Evolutionary conservation across 2,888 invertebrate genomes (phyloP).

Genomic region (Drosophila leonis): DNA sequence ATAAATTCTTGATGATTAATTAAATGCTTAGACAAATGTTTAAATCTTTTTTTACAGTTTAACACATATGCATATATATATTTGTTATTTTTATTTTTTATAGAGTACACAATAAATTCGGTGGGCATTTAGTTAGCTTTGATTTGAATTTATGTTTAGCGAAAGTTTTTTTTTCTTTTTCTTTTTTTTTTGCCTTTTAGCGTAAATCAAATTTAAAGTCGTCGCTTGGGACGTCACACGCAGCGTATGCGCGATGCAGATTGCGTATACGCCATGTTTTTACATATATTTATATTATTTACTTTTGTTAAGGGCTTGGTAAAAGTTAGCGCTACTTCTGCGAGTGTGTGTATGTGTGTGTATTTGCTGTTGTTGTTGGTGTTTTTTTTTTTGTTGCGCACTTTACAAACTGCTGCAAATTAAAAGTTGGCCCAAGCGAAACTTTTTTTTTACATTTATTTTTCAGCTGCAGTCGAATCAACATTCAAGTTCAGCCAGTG

Average conservation of each 20-base stretch:
- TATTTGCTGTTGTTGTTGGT: neutral
- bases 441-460: constrained; percentile 36
- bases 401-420: constrained; percentile 51
- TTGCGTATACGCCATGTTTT: constrained; percentile 59
- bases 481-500: constrained; percentile 22
- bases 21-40: constrained; percentile 28
- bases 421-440: constrained; percentile 61
- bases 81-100: neutral
- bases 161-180: constrained; percentile 14
- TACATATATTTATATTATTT: constrained; percentile 21
- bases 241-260: constrained; percentile 60
- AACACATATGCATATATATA: constrained; percentile 16
- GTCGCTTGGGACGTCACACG: constrained; percentile 36
- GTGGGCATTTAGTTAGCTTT: constrained; percentile 73
- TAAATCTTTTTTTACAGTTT: constrained; percentile 27
- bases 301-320: constrained; percentile 14
- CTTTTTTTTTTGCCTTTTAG: neutral
- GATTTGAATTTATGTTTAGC: constrained; percentile 51
- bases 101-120: constrained; percentile 73
- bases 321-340: constrained; percentile 24
- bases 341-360: neutral
- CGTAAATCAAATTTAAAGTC: constrained; percentile 51
- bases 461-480: constrained; percentile 39
- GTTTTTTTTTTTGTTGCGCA: constrained; percentile 27
- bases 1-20: constrained; percentile 32